Base-by-base conservation (phyloP, 2,797 vertebrate genomes). In the Enteromius afrohamiltoni region DNA sequence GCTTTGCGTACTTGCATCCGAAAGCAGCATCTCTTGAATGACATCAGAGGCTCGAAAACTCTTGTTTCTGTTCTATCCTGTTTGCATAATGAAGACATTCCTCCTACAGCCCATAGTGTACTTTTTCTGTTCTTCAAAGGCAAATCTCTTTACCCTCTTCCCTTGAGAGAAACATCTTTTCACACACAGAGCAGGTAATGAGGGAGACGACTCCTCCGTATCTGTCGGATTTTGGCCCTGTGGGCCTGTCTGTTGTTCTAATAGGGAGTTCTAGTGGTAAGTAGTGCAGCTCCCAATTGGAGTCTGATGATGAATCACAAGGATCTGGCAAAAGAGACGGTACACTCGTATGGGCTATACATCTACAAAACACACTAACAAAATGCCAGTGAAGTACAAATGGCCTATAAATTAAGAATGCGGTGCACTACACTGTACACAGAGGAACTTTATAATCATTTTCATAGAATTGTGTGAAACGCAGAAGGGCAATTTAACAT, bases 251-350 rank as follows among this genome's bases (percentile, higher is more conserved):
- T 74, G 74, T 74, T 79, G 79, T 84, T 87, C 83, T 86, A 86
- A 88, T 77, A 14, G 85, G 51, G 49, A 82, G 69, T 34, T 60
- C 78, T 83, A 79, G 26, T 78, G 31, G 77, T 78, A 87, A 87
- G 82, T 84, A 86, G 86, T 73, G 69, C 86, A 80, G 86, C 71
- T 88, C 86, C 85, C 86, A 76, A 67, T 79, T 83, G 86, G 58
- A 88, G 71, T 80, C 62, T 83, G 82, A 64, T 84, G 86, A 87
- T 81, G 51, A 79, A 88, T 87, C 79, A 49, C 47, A 80, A 82
- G 62, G 13, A 68, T 85, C 83, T 53, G 6, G 58, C 77, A 64
- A 40, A 80, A 80, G 53, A 80, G 9, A 74, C 16, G 0, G 6
- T 34, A 74, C n/a, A 37, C 29, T 29, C 17, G 26, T 51, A 71